Percentiles rank a stretch among this genome's conserved stretches.
Evolutionary conservation across 2,113 vertebrate genomes (phyloP).

Genomic region (human (Homo sapiens)): DNA sequence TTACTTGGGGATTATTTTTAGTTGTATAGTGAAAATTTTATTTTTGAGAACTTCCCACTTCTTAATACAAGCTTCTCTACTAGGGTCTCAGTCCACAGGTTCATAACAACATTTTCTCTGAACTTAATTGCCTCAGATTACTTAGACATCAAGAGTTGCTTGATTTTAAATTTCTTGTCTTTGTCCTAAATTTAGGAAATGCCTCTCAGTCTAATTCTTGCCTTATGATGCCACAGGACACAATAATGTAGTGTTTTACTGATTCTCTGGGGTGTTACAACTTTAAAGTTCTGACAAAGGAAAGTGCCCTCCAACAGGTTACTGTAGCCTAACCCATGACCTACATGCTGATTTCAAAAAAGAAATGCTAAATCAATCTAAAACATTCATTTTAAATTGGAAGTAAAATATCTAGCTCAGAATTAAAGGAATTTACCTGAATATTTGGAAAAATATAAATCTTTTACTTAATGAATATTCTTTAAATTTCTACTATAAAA

Average conservation of each 20-base stretch:
- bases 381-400: slow-evolving; percentile 25
- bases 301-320: slow-evolving; percentile 27
- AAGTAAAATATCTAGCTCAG: slow-evolving; percentile 36
- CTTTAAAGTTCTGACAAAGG: neutral
- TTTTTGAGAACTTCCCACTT: neutral
- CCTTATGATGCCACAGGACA: neutral
- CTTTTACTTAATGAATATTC: neutral
- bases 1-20: neutral
- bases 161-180: neutral
- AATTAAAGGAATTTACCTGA: neutral
- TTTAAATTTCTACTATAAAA: slow-evolving; percentile 24
- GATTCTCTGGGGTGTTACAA: neutral
- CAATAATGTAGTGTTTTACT: neutral
- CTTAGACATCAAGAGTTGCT: neutral
- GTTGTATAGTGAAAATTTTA: neutral
- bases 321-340: neutral
- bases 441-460: slow-evolving; percentile 34
- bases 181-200: slow-evolving; percentile 46
- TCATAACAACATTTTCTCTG: slow-evolving; percentile 9
- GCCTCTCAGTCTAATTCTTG: neutral
- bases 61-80: neutral
- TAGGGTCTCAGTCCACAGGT: neutral
- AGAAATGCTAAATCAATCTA: slow-evolving; percentile 43
- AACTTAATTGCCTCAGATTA: neutral
- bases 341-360: slow-evolving; percentile 37